Base-by-base conservation (phyloP, 2,888 invertebrate species). In the Dicycla oo region DNA sequence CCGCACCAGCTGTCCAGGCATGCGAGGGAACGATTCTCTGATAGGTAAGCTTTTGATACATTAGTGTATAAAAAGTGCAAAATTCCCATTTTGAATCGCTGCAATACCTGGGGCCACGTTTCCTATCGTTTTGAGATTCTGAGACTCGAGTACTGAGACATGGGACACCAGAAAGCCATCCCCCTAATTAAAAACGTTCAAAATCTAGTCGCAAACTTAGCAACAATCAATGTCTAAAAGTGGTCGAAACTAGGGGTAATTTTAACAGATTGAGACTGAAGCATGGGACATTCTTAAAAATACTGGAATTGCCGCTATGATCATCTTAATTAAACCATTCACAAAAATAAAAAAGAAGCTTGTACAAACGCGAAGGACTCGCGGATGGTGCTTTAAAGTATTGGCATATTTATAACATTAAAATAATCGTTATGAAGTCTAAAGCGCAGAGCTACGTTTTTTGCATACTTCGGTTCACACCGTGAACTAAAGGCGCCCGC, bases 11-110 rank as follows among this genome's bases (percentile, higher is more conserved):
- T 96, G 43, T 94, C 95, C 5, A 82, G 96, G 1, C 94, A 95
- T 80, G 93, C 96, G 0, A 79, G 95, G 72, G 96, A 96, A 82
- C 87, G 96, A 2, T 96, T 93, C 84, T 96, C 96, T 6, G 96
- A 96, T 85, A 94, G 96, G 96, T 95, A 38, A 81, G 64, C 10
- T 56, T 54, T 1, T 56, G 7, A 23, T 43, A 43, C 11, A 11
- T 26, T 38, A 30, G 20, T 56, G 20, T 2, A 20, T 15, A 2
- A 45, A 45, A 45, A 66, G 10, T 0, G 1, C 10, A 23, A 56
- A 20, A 56, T 30, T 56, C 18, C 26, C 2, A 30, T 20, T 30
- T 54, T 30, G 5, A 11, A 54, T 18, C 2, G 20, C 6, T 30
- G 30, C 20, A 20, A 20, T 20, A 56, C 30, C 3, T 30, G 30